Percentiles rank a stretch among this genome's conserved stretches.
phyloP scores from a whole-genome alignment of 2,888 invertebrate genomes.

The Leucania comma region DNA sequence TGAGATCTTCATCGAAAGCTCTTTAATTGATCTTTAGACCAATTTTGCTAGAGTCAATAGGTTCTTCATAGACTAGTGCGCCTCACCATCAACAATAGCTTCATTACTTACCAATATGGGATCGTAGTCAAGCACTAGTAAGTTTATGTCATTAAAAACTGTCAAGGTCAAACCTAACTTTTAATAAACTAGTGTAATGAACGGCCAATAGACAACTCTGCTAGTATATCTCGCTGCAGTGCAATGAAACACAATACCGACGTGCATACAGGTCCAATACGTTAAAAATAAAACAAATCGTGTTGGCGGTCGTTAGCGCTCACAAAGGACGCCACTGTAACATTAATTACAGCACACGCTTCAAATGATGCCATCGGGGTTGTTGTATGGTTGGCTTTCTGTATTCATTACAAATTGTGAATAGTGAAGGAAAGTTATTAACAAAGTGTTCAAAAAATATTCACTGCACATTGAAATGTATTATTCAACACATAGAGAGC shows the following conservation, averaged over 20 bases:
- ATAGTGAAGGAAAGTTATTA: neutral
- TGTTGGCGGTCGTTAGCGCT: constrained; percentile 26
- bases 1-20: no score
- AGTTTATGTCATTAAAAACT: no score
- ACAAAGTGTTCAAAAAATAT: neutral
- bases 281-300: constrained; percentile 6
- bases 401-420: no score
- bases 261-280: neutral
- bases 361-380: neutral
- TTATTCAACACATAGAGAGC: neutral
- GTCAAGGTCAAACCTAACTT: no score
- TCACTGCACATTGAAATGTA: neutral
- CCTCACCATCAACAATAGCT: no score
- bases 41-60: no score
- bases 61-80: no score
- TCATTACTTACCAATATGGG: no score
- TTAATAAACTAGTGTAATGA: no score
- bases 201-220: neutral
- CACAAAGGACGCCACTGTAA: constrained; percentile 10
- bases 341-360: constrained; percentile 6
- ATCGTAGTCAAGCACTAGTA: no score
- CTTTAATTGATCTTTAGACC: no score
- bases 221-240: neutral
- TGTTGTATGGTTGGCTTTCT: neutral
- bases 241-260: constrained; percentile 2